Evolutionary conservation across 2,113 vertebrate genomes (phyloP), one percentile per base, ranked within the genome.

Genomic region (Lepus americanus): DNA sequence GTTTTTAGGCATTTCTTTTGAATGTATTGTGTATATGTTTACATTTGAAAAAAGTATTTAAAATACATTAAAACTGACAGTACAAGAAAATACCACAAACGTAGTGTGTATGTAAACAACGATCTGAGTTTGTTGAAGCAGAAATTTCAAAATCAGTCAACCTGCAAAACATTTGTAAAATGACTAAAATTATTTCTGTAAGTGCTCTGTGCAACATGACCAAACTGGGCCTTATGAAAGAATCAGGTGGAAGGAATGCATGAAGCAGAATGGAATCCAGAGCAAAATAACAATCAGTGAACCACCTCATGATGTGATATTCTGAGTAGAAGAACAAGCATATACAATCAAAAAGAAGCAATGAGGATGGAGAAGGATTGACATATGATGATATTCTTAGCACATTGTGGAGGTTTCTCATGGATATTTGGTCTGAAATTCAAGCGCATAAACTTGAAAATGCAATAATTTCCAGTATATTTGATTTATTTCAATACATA

Each of bases 121-220:
- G 16, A 7, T 51, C 6, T 85, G 73, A 70, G 17, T 67, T 91
- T 96, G 31, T 23, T 67, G 10, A 92, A 93, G 29, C 4, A 88
- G 69, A 73, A 91, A 59, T 76, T 88, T 25, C 53, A 84, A 8
- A 93, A 73, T 72, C 53, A 74, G 9, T 53, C 3, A 73, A 94
- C 77, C 25, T 67, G 67, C 33, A 3, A 96, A 86, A 78, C 1
- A n/a, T 66, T 73, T 90, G 85, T 8, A 89, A 96, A 66, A 5
- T 89, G 25, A 77, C 53, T 74, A 92, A 89, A 89, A 66, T 51
- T 49, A 55, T 0, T 4, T 74, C 14, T 63, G 4, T 4, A 70
- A 88, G 2, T 81, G 69, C 5, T 80, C 9, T 90, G 25, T 85
- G 14, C 9, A 33, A 76, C 67, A 64, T 80, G 14, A 64, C 78